These are phyloP conservation scores for Pangasius mekongensis DNA, from an alignment of 2,797 vertebrate genomes.

Conservation along the genomic window DNA sequence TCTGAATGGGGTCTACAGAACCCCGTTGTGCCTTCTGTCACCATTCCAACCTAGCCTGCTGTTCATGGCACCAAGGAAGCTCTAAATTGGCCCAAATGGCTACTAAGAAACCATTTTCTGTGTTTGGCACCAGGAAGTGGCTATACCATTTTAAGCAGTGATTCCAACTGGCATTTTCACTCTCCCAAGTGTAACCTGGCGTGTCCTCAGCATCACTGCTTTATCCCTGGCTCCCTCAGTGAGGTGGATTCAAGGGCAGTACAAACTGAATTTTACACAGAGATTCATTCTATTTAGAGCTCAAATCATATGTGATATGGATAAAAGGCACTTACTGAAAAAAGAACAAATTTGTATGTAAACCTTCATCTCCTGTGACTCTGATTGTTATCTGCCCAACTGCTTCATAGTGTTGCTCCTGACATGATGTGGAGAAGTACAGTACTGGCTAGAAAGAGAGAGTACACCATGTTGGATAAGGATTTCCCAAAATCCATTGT, in stretches of 20 bases:
- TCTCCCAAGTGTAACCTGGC: constrained; percentile 73
- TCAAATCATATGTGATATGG: constrained; percentile 37
- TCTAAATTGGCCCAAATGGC: constrained; percentile 71
- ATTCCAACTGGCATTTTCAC: constrained; percentile 74
- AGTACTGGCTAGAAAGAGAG: constrained; percentile 14
- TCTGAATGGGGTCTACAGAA: constrained; percentile 79
- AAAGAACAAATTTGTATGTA: constrained; percentile 41
- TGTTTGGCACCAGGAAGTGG: constrained; percentile 64
- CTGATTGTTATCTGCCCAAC: constrained; percentile 30
- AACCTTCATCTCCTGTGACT: constrained; percentile 37
- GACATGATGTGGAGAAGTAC: constrained; percentile 21
- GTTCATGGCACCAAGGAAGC: constrained; percentile 71
- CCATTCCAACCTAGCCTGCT: constrained; percentile 78
- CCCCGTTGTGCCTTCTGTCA: constrained; percentile 84
- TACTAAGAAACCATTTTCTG: constrained; percentile 65
- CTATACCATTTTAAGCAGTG: constrained; percentile 70
- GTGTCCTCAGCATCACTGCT: constrained; percentile 70
- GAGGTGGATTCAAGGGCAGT: constrained; percentile 70
- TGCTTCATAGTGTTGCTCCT: constrained; percentile 5
- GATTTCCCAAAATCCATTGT: constrained; percentile 10
- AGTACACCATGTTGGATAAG: neutral
- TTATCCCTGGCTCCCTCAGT: constrained; percentile 56
- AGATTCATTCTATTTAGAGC: constrained; percentile 41
- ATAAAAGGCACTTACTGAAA: constrained; percentile 30
- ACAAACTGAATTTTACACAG: constrained; percentile 57